Base-by-base conservation (phyloP, 2,113 vertebrate species). In the Clarias gariepinus region DNA sequence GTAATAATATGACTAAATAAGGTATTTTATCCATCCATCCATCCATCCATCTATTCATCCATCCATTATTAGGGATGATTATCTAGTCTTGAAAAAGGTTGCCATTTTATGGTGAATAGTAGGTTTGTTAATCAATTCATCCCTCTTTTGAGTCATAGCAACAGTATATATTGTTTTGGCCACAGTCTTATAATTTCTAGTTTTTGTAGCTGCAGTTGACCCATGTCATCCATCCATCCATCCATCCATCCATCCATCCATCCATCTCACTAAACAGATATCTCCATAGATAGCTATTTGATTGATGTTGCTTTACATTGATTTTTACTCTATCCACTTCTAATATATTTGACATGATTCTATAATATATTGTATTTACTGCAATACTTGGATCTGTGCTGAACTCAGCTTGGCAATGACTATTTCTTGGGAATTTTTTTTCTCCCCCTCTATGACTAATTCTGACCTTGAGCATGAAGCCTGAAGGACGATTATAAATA, bases 381-480 rank as follows among this genome's bases (percentile, higher is more conserved):
- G 28, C 41, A 52, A 19, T 68, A 28, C 12, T n/a, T 9, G 25
- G 53, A 28, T 85, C 15, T 78, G 47, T 30, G 19, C 63, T 60
- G 53, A 12, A 4, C 60, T 84, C 68, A 61, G 36, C 23, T 28
- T 84, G 55, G 41, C 52, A 23, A 25, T 33, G 28, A 71, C n/a
- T 4, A 1, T 83, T 82, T 83, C 71, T 52, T n/a, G 30, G 18
- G n/a, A 63, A 41, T n/a, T 23, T 69, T 80, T 77, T 52, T 85
- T 36, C 52, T 73, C 63, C 47, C 33, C 11, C 55, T 68, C 64
- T 12, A 25, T 86, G 86, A 82, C 86, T 87, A 82, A 87, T 83
- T 55, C n/a, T 83, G 86, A 87, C 80, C 66, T 77, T 87, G 86
- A 87, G 69, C 86, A 55, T 52, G 41, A 64, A 69, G 86, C 36